Evolutionary conservation across 2,797 vertebrate species (phyloP).

Genomic region (Rousettus madagascariensis): DNA sequence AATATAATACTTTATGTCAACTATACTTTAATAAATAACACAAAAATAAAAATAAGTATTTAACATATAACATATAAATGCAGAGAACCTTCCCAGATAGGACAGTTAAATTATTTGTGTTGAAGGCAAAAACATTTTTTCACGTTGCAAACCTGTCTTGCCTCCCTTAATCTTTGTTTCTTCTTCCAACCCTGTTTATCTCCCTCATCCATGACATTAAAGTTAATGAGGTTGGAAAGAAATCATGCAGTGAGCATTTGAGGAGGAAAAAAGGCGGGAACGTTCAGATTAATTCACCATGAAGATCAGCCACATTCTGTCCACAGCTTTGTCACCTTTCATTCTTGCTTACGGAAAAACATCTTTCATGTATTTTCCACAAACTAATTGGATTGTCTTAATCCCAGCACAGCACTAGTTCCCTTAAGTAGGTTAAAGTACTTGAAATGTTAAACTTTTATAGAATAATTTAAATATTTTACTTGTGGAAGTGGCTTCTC

Average conservation of each 20-base stretch:
- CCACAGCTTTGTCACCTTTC: neutral
- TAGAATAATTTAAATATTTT: slow-evolving; percentile 38
- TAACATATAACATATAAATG: neutral
- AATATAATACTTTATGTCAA: neutral
- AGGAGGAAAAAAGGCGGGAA: neutral
- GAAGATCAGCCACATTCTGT: neutral
- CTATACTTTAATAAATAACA: neutral
- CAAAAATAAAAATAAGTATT: neutral
- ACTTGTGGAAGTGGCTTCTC: neutral
- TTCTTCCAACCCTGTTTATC: neutral
- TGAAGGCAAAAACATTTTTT: neutral
- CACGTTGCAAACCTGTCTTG: neutral
- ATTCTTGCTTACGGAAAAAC: neutral
- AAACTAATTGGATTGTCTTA: slow-evolving; percentile 50
- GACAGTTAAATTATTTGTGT: neutral
- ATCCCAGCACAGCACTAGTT: neutral
- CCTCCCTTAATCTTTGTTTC: neutral
- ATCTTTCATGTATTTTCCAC: neutral
- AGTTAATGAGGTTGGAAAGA: slow-evolving; percentile 25
- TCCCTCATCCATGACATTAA: neutral
- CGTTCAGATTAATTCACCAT: neutral
- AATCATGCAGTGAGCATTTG: neutral
- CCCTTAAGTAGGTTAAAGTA: neutral
- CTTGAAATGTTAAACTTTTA: slow-evolving; percentile 43
- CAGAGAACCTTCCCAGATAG: neutral